These are phyloP conservation scores for Pelagia noctiluca DNA, from an alignment of 30 jellyfish, hydroid and myxozoan genomes.

Conservation along the genomic window DNA sequence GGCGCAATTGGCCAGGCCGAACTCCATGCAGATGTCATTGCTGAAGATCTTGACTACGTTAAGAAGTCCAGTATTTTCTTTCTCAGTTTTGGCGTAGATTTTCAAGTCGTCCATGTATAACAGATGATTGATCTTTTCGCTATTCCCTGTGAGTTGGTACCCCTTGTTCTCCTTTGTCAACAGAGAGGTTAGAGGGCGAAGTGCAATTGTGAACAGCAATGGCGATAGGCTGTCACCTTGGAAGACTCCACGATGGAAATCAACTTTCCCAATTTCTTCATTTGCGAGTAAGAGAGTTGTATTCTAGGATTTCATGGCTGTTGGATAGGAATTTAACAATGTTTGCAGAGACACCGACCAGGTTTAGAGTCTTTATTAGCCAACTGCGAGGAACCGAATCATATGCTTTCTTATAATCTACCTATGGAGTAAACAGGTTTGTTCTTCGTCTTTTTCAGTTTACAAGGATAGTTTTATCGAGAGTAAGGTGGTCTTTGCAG, in stretches of 20 bases:
- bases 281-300: not conserved
- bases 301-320: not conserved
- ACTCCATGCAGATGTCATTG: slow-evolving; percentile 35
- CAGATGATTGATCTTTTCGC: too few relatives aligned
- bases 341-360: not conserved
- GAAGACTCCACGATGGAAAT: too few relatives aligned
- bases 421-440: slow-evolving; percentile 25
- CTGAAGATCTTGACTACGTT: slow-evolving; percentile 15
- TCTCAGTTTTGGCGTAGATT: slow-evolving; percentile 22
- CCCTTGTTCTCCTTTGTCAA: too few relatives aligned
- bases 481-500: slow-evolving; percentile 5
- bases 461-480: slow-evolving; percentile 34
- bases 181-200: too few relatives aligned
- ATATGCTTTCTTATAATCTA: slow-evolving; percentile 44
- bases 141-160: too few relatives aligned
- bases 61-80: slow-evolving; percentile 12
- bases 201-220: too few relatives aligned
- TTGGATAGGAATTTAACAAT: not conserved
- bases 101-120: slow-evolving; percentile 48
- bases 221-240: too few relatives aligned
- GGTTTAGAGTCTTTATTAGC: not conserved
- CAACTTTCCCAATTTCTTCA: not conserved
- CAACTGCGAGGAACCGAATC: slow-evolving; percentile 39
- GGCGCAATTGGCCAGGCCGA: slow-evolving; percentile 41
- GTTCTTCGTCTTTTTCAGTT: slow-evolving; percentile 6